These are phyloP conservation scores for Calvadosia cruxmelitensis DNA, from an alignment of 30 jellyfish, hydroid and myxozoan species.

Conservation along the genomic window DNA sequence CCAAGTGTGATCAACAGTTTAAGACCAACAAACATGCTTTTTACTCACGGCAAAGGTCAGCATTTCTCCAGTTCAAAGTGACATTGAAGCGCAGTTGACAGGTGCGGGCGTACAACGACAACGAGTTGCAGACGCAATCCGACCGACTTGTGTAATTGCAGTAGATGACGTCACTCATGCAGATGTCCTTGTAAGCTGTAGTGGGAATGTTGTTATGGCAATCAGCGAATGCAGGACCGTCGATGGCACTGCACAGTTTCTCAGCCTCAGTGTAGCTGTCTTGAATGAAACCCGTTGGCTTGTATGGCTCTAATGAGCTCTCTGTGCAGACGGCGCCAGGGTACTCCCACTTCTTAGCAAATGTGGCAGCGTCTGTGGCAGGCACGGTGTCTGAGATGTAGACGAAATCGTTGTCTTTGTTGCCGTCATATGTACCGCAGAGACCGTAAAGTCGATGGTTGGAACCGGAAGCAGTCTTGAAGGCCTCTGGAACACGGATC, in stretches of 20 bases:
- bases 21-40: no score
- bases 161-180: slow-evolving; percentile 74
- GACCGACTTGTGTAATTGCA: slow-evolving; percentile 57
- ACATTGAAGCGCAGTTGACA: slow-evolving; percentile 49
- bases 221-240: slow-evolving; percentile 52
- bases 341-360: slow-evolving; percentile 27
- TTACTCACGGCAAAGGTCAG: slow-evolving; percentile 83
- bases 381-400: slow-evolving; percentile 19
- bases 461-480: slow-evolving; percentile 26
- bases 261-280: slow-evolving; percentile 47
- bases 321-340: slow-evolving; percentile 49
- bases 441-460: slow-evolving; percentile 78
- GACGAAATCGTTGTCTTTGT: slow-evolving; percentile 52
- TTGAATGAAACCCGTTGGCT: slow-evolving; percentile 24
- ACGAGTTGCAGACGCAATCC: slow-evolving; percentile 79
- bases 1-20: no score
- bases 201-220: slow-evolving; percentile 41
- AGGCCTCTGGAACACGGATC: slow-evolving; percentile 75
- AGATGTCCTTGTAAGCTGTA: slow-evolving; percentile 49
- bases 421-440: slow-evolving; percentile 91
- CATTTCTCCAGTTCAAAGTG: slow-evolving; percentile 71
- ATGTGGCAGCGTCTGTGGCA: slow-evolving; percentile 12
- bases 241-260: slow-evolving; percentile 50
- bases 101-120: slow-evolving; percentile 66
- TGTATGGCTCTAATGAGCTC: slow-evolving; percentile 19